Base-by-base conservation (phyloP, 2,888 invertebrate genomes). In the Chymomyza amoena region DNA sequence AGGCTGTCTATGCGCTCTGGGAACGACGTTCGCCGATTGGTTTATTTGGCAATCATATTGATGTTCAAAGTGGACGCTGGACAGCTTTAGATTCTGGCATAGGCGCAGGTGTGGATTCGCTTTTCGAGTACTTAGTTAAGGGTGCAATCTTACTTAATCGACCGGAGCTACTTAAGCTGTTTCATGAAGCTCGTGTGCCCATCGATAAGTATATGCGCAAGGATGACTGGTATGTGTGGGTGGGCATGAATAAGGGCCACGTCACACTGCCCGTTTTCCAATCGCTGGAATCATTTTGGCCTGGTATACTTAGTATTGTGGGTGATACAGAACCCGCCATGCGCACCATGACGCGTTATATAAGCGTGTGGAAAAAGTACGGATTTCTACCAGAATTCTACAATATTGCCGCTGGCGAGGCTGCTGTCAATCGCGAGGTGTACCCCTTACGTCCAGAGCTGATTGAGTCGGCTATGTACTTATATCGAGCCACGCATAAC, bases 211-310 rank as follows among this genome's bases (percentile, higher is more conserved):
- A 97, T 88, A 92, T 99, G 84, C 96, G 97, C 87, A 95, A 96
- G 86, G 98, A 98, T 82, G 99, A 99, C 91, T 99, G 99, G 99
- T 98, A 98, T 90, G 94, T 99, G 84, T 99, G 99, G 99, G 99
- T 98, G 0, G 97, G 98, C n/a, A 99, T 99, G 99, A 94, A 96
- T 60, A 97, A 98, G 87, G 99, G 92, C 0, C 96, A 97, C 89
- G 96, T 99, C 6, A 98, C 99, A 0, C 92, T 98, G 83, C 99
- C 99, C 0, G 96, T 99, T n/a, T 99, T 99, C 92, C 99, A 99
- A 91, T 99, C 98, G 0, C 93, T 99, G 25, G 99, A 99, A 92
- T 97, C 99, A 0, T 99, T 97, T 90, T 99, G 99, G 98, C 99
- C 99, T 0, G 99, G 99, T 0, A 94, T 99, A 36, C 93, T 99